These are phyloP conservation scores for Chionoecetes opilio DNA, from an alignment of 1,140 invertebrate species.

Conservation along the genomic window DNA sequence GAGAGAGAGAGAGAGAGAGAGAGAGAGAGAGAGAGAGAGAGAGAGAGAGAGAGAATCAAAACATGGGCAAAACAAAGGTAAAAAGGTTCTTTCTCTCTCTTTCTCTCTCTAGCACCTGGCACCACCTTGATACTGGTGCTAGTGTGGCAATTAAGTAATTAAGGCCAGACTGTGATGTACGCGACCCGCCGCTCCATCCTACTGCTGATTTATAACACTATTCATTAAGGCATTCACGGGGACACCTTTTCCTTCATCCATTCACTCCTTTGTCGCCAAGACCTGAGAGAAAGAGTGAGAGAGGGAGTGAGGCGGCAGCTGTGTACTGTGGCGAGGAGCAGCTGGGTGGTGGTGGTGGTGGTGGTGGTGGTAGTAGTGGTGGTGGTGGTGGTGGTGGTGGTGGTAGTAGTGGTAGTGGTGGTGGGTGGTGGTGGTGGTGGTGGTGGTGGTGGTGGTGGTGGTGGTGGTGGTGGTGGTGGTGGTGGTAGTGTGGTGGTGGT, in stretches of 20 bases:
- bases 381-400: too few relatives aligned
- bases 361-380: too few relatives aligned
- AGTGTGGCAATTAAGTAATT: slow-evolving; percentile 70
- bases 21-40: not conserved
- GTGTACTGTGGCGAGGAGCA: not conserved
- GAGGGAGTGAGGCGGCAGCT: slow-evolving; percentile 21
- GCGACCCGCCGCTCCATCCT: slow-evolving; percentile 39
- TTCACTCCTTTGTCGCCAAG: slow-evolving; percentile 60
- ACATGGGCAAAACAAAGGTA: too few relatives aligned
- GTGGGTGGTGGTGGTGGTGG: too few relatives aligned
- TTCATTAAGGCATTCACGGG: slow-evolving; percentile 56
- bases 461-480: too few relatives aligned
- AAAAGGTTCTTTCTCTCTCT: not conserved
- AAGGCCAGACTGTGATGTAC: slow-evolving; percentile 61
- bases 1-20: not conserved
- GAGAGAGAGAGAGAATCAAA: too few relatives aligned
- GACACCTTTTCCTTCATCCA: slow-evolving; percentile 21
- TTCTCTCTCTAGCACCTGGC: not conserved
- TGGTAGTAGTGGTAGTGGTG: too few relatives aligned
- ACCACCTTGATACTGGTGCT: slow-evolving; percentile 38
- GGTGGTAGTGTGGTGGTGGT: too few relatives aligned
- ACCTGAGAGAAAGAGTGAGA: slow-evolving; percentile 40
- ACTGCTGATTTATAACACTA: slow-evolving; percentile 59
- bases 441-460: not conserved
- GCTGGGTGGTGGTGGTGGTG: not conserved